phyloP scores from a whole-genome alignment of 2,113 vertebrate species.

The Dascyllus trimaculatus region DNA sequence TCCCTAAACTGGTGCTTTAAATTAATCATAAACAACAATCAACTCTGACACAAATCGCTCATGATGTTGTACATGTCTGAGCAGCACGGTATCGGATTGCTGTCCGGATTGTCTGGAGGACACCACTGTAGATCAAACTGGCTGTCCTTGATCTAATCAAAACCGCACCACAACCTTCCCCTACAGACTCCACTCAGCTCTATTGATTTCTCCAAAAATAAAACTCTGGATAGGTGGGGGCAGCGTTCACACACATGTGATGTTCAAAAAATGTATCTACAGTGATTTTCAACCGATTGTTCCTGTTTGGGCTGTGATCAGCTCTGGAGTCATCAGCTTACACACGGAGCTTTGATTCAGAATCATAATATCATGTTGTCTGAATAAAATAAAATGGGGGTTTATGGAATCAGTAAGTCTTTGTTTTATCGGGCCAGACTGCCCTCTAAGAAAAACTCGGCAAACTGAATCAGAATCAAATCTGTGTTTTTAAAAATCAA shows the following conservation, averaged over 20 bases:
- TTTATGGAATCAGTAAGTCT: no score
- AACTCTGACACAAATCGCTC: constrained; percentile 11
- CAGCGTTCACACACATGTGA: constrained; percentile 49
- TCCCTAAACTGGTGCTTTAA: background rate
- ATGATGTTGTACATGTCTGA: background rate
- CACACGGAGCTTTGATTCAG: no score
- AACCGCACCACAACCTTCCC: constrained; percentile 35
- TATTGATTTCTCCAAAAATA: constrained; percentile 54
- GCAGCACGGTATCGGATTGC: constrained; percentile 28
- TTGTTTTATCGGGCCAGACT: no score
- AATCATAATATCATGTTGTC: no score
- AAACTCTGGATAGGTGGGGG: constrained; percentile 15
- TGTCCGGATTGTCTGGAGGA: constrained; percentile 46
- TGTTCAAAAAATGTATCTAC: background rate
- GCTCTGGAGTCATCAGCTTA: no score
- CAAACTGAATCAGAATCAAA: no score
- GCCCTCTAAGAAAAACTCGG: no score
- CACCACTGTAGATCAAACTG: background rate
- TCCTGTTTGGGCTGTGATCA: no score
- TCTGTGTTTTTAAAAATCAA: no score
- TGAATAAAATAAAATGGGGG: no score
- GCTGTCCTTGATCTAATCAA: constrained; percentile 64
- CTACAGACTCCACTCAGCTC: background rate
- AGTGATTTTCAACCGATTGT: background rate
- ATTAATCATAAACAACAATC: constrained; percentile 16